Evolutionary conservation across 2,113 vertebrate genomes (phyloP).

Genomic region (Cepphus grylle): DNA sequence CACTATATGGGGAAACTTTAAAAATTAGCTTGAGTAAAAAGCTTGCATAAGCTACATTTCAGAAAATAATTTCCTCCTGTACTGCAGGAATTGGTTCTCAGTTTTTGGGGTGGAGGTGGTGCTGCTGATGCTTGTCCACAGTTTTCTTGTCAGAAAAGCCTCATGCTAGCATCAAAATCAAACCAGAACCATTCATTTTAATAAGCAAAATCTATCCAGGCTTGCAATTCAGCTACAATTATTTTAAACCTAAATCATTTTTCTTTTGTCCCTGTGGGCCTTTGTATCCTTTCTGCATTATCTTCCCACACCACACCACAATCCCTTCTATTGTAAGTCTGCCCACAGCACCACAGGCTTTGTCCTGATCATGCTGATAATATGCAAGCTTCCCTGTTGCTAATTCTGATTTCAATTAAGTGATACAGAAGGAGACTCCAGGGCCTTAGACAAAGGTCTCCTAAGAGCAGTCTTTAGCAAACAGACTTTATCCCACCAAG

Average conservation of each 20-base stretch:
- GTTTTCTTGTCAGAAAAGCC: background rate
- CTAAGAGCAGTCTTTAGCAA: background rate
- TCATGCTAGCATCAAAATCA: background rate
- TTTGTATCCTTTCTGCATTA: background rate
- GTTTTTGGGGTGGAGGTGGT: background rate
- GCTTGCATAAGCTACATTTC: background rate
- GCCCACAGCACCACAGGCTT: background rate
- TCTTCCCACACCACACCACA: background rate
- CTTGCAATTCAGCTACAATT: background rate
- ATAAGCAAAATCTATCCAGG: background rate
- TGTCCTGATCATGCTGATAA: slow-evolving; percentile 9
- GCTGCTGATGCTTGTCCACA: background rate
- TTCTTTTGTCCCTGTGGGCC: background rate
- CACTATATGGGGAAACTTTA: background rate
- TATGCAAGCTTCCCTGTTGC: background rate
- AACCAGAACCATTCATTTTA: background rate
- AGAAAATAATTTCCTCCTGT: background rate
- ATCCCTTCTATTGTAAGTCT: background rate
- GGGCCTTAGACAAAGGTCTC: background rate
- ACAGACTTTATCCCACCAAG: background rate
- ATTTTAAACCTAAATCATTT: background rate
- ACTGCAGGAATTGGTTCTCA: background rate
- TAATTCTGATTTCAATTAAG: slow-evolving; percentile 41
- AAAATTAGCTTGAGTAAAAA: background rate
- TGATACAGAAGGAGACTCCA: background rate